Conservation (phyloP, 1,140 invertebrate species). For the Drosophila grimshawi region DNA sequence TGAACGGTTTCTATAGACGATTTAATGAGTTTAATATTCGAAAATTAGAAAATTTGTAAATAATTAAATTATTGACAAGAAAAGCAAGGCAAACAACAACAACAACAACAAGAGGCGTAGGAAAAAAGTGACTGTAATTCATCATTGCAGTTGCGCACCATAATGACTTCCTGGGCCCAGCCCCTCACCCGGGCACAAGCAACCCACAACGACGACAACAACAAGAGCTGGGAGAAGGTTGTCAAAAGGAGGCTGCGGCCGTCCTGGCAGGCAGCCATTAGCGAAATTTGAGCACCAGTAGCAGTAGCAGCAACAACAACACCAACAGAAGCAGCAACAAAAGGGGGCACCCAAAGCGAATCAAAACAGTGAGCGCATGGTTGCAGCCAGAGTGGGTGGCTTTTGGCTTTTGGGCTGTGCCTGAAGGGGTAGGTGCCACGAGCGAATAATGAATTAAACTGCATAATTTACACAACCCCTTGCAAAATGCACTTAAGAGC, state of each 20-base stretch:
- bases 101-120: background rate
- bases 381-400: constrained; percentile 30
- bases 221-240: constrained; percentile 9
- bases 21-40: too few species aligned
- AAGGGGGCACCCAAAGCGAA: constrained; percentile 66
- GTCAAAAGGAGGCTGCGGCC: constrained; percentile 32
- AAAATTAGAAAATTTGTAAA: constrained; percentile 60
- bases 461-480: constrained; percentile 81
- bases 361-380: constrained; percentile 59
- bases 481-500: constrained; percentile 74
- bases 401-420: background rate
- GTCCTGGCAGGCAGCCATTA: constrained; percentile 77
- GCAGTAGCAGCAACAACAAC: constrained; percentile 27
- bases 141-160: constrained; percentile 76
- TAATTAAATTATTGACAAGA: constrained; percentile 66
- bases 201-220: constrained; percentile 43
- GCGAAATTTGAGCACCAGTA: constrained; percentile 77
- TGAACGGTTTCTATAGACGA: too few species aligned
- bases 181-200: constrained; percentile 25
- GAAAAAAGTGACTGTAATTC: constrained; percentile 66
- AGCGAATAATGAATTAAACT: constrained; percentile 72
- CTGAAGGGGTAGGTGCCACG: constrained; percentile 7
- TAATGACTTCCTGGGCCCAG: constrained; percentile 78
- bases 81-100: constrained; percentile 9
- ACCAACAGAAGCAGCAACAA: constrained; percentile 13